phyloP scores from a whole-genome alignment of 2,888 invertebrate species.

The Chrysolina americana region DNA sequence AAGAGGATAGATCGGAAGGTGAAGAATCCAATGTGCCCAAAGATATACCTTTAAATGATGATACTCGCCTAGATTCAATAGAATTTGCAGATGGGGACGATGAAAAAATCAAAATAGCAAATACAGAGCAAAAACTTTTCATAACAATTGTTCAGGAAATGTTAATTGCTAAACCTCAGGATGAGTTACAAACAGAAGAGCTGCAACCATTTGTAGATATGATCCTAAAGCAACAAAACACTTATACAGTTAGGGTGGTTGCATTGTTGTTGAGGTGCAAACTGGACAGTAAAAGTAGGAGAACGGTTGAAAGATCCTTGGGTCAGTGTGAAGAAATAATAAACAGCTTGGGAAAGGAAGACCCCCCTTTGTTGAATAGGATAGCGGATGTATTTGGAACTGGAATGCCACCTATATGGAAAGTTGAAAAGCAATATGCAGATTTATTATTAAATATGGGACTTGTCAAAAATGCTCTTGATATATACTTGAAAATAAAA shows the following conservation, averaged over 20 bases:
- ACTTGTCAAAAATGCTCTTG: conserved; percentile 86
- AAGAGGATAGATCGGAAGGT: conserved; percentile 70
- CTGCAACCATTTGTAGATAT: conserved; percentile 82
- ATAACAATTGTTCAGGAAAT: conserved; percentile 82
- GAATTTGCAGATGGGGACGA: conserved; percentile 77
- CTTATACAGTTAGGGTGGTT: conserved; percentile 84
- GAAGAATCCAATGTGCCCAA: conserved; percentile 75
- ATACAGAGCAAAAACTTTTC: conserved; percentile 84
- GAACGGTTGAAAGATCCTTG: conserved; percentile 91
- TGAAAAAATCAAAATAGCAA: conserved; percentile 71
- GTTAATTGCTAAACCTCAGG: conserved; percentile 83
- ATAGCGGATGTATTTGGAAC: conserved; percentile 79
- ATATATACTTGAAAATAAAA: conserved; percentile 81
- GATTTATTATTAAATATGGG: conserved; percentile 86
- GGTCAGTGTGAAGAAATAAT: conserved; percentile 88
- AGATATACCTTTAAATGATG: conserved; percentile 86
- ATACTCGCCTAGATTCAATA: conserved; percentile 86
- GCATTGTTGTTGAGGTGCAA: conserved; percentile 81
- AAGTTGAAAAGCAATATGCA: conserved; percentile 82
- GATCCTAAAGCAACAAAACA: conserved; percentile 77
- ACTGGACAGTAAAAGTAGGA: conserved; percentile 82
- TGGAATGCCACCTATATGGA: conserved; percentile 83
- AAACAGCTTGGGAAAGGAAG: conserved; percentile 70
- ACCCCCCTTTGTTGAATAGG: conserved; percentile 69
- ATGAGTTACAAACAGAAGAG: conserved; percentile 87